Conservation (phyloP, 2,113 vertebrate species). For the Accipiter cooperii region DNA sequence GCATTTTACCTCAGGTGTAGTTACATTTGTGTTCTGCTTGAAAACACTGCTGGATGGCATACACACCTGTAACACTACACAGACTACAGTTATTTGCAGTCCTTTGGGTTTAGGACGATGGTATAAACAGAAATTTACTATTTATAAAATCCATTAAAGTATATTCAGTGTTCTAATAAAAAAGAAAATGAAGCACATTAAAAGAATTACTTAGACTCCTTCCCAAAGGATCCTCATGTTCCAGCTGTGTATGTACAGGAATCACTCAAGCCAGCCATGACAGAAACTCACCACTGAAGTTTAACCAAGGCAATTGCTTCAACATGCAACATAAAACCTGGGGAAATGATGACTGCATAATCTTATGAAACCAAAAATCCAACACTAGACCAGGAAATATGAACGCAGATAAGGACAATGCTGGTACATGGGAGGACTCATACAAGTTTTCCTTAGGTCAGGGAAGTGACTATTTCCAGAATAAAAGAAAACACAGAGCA, state of each 20-base stretch:
- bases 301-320: background rate
- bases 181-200: constrained; percentile 49
- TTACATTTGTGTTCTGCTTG: constrained; percentile 4
- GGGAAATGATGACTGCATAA: background rate
- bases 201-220: constrained; percentile 48
- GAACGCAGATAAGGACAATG: background rate
- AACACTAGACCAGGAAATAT: background rate
- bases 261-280: constrained; percentile 2
- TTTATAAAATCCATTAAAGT: constrained; percentile 46
- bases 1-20: constrained; percentile 11
- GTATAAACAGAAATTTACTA: constrained; percentile 48
- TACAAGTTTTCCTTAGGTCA: background rate
- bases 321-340: background rate
- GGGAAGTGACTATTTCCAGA: background rate
- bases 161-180: constrained; percentile 39
- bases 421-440: background rate
- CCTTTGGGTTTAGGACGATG: constrained; percentile 1
- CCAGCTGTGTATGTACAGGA: background rate
- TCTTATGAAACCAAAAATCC: background rate
- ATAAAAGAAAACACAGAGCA: background rate
- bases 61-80: background rate
- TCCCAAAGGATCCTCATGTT: constrained; percentile 35
- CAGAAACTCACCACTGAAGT: background rate
- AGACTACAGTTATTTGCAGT: background rate
- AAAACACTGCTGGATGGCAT: background rate